Percentiles rank a stretch among this genome's conserved stretches.
These are phyloP conservation scores for Trichacis sp. DNA, from an alignment of 2,888 invertebrate genomes.

Conservation along the genomic window DNA sequence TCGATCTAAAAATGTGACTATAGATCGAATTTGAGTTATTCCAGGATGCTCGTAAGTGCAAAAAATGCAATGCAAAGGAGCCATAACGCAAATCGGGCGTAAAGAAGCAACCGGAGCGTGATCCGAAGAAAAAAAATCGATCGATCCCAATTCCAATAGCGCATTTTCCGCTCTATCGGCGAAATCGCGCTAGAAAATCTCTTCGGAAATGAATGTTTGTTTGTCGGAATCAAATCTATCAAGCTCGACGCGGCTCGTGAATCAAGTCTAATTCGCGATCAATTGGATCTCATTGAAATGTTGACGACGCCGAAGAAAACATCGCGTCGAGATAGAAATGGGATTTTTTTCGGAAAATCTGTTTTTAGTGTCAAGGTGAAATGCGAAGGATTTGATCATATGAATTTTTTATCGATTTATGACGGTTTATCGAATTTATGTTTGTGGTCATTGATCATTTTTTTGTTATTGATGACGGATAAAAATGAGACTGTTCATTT, in stretches of 20 bases:
- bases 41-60: conserved; percentile 48
- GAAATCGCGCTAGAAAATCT: not conserved
- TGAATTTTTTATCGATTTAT: not conserved
- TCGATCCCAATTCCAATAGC: not conserved
- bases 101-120: conserved; percentile 47
- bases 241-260: not conserved
- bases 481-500: no score
- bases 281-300: conserved; percentile 31
- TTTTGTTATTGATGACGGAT: no score
- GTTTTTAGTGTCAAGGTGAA: not conserved
- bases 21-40: conserved; percentile 58
- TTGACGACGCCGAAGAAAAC: conserved; percentile 9
- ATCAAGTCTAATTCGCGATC: conserved; percentile 6
- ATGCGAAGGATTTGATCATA: not conserved
- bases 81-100: conserved; percentile 47
- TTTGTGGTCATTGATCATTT: no score
- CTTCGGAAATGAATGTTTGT: not conserved
- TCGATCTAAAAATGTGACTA: conserved; percentile 30
- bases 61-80: conserved; percentile 33
- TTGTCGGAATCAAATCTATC: conserved; percentile 1
- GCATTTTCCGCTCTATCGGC: conserved; percentile 6
- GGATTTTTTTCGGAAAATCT: not conserved
- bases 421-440: no score
- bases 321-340: not conserved
- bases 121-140: conserved; percentile 25